Conservation (phyloP, 2,113 vertebrate genomes). For the Merops nubicus region DNA sequence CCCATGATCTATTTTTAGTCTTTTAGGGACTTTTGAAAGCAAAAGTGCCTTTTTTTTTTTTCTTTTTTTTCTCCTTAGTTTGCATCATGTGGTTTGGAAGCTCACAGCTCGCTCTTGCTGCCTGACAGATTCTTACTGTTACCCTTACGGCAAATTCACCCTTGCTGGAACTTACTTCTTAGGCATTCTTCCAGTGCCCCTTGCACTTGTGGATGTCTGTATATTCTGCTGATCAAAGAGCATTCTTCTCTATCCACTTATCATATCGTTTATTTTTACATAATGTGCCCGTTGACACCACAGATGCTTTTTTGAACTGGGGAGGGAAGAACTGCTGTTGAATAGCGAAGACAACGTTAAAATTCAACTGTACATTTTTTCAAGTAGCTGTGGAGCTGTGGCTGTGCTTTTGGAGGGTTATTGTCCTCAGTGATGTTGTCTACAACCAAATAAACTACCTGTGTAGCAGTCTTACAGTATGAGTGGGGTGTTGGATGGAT, state of each 20-base stretch:
- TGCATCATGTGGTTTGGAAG: slow-evolving; percentile 28
- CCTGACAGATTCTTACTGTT: slow-evolving; percentile 32
- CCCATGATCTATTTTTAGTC: slow-evolving; percentile 28
- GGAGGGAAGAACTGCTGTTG: background rate
- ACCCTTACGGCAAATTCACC: slow-evolving; percentile 24
- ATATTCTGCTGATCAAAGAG: slow-evolving; percentile 49
- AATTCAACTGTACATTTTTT: background rate
- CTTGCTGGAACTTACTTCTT: slow-evolving; percentile 41
- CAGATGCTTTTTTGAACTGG: slow-evolving; percentile 1
- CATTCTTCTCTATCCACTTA: slow-evolving; percentile 25
- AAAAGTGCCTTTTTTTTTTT: background rate
- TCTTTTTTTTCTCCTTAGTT: background rate
- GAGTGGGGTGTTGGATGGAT: background rate
- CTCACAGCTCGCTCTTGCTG: background rate
- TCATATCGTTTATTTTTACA: slow-evolving; percentile 47
- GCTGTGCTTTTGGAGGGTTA: background rate
- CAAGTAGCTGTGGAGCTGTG: background rate
- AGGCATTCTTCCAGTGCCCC: slow-evolving; percentile 48
- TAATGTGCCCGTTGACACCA: slow-evolving; percentile 37
- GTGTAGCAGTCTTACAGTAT: background rate
- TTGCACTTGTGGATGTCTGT: slow-evolving; percentile 8
- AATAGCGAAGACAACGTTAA: background rate
- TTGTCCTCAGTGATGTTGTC: background rate
- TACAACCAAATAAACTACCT: background rate
- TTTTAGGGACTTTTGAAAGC: slow-evolving; percentile 24